Evolutionary conservation across 2,888 invertebrate species (phyloP).

Genomic region (Piscicola geometra): DNA sequence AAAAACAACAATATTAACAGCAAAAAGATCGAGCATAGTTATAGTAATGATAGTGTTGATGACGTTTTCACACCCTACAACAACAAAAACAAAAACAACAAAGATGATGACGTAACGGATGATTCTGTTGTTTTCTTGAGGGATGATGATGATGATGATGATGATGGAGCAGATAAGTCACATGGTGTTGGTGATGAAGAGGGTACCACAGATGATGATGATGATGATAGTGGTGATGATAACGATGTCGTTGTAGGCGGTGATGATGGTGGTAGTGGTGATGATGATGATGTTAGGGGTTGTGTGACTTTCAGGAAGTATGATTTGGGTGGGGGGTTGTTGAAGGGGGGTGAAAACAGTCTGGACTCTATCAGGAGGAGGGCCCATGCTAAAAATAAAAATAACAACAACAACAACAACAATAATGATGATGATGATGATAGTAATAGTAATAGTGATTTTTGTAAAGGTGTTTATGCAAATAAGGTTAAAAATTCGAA

Average conservation of each 20-base stretch:
- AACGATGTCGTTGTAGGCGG: background rate
- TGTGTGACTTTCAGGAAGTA: too few species aligned
- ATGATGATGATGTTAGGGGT: constrained; percentile 7
- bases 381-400: background rate
- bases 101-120: too few species aligned
- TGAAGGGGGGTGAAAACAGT: too few species aligned
- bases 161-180: too few species aligned
- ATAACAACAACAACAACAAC: background rate
- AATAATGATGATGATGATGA: constrained; percentile 7
- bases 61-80: background rate
- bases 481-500: background rate
- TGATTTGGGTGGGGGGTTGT: too few species aligned
- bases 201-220: background rate
- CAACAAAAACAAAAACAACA: background rate
- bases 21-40: background rate
- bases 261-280: background rate
- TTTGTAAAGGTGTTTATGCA: background rate
- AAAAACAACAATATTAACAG: background rate
- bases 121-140: too few species aligned
- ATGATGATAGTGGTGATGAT: background rate
- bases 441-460: background rate
- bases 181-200: background rate
- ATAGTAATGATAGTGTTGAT: background rate
- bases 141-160: background rate
- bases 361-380: too few species aligned